Evolutionary conservation across 2,888 invertebrate species (phyloP).

Genomic region (Xestia ashworthii): DNA sequence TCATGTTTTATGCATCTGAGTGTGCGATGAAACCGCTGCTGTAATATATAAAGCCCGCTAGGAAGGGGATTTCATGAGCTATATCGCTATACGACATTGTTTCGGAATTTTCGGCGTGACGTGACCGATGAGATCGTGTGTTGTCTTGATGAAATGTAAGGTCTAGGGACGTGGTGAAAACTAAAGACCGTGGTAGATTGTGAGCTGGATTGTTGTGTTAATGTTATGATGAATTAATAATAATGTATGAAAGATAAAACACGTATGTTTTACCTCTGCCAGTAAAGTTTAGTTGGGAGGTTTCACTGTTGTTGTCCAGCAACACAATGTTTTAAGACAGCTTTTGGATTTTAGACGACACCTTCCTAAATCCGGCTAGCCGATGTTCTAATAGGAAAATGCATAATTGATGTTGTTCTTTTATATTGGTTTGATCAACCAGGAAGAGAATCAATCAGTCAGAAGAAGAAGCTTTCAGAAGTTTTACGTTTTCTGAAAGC

Average conservation of each 20-base stretch:
- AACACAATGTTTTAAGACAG: background rate
- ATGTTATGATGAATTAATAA: conserved; percentile 1
- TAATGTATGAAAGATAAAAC: background rate
- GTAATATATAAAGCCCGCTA: conserved; percentile 85
- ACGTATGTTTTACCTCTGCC: background rate
- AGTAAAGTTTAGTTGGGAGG: background rate
- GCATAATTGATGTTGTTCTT: background rate
- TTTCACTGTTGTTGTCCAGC: background rate
- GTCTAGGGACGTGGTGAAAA: conserved; percentile 49
- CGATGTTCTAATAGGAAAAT: background rate
- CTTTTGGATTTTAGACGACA: background rate
- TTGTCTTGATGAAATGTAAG: conserved; percentile 62
- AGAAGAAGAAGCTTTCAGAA: background rate
- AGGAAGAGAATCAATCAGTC: background rate
- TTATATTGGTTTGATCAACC: background rate
- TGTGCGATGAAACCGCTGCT: conserved; percentile 87
- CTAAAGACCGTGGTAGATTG: conserved; percentile 34
- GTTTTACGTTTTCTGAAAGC: background rate
- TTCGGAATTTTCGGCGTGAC: conserved; percentile 74
- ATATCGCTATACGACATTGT: conserved; percentile 80
- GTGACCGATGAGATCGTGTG: conserved; percentile 64
- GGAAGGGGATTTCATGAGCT: conserved; percentile 85
- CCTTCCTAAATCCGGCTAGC: background rate
- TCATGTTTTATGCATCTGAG: conserved; percentile 90
- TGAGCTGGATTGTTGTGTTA: conserved; percentile 19